Evolutionary conservation across 2,888 invertebrate genomes (phyloP).

Genomic region (Scaptomyza tumidula): DNA sequence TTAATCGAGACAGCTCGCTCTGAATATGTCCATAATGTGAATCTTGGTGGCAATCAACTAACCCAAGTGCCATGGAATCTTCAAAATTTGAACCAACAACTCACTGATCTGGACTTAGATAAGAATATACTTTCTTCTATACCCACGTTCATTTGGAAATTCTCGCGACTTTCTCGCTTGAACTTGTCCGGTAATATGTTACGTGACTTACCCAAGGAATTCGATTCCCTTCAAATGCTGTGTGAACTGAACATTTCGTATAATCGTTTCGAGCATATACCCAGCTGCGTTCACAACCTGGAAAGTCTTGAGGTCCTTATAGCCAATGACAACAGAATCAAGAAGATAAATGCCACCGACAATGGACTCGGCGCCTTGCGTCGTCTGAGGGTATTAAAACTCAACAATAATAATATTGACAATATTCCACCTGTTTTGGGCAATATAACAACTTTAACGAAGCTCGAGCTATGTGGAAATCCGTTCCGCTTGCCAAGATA

Average conservation of each 20-base stretch:
- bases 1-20: conserved; percentile 48
- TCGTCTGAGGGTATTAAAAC: conserved; percentile 88
- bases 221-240: conserved; percentile 89
- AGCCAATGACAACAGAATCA: conserved; percentile 89
- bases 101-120: conserved; percentile 88
- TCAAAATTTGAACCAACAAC: conserved; percentile 84
- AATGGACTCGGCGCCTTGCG: conserved; percentile 87
- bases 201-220: conserved; percentile 86
- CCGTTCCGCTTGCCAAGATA: conserved; percentile 94
- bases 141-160: conserved; percentile 87
- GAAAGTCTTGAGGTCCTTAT: conserved; percentile 90
- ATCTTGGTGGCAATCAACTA: conserved; percentile 47
- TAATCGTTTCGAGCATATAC: conserved; percentile 89
- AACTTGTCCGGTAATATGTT: conserved; percentile 90
- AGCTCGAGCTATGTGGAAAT: conserved; percentile 92
- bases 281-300: conserved; percentile 90
- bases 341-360: conserved; percentile 87
- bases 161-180: conserved; percentile 87
- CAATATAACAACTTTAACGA: conserved; percentile 89
- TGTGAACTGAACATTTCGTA: conserved; percentile 89
- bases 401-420: conserved; percentile 90
- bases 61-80: conserved; percentile 78
- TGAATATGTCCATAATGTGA: conserved; percentile 57
- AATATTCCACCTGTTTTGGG: conserved; percentile 93
- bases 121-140: conserved; percentile 88